Conservation (phyloP, 1,140 invertebrate genomes). For the Saccostrea glomerata region DNA sequence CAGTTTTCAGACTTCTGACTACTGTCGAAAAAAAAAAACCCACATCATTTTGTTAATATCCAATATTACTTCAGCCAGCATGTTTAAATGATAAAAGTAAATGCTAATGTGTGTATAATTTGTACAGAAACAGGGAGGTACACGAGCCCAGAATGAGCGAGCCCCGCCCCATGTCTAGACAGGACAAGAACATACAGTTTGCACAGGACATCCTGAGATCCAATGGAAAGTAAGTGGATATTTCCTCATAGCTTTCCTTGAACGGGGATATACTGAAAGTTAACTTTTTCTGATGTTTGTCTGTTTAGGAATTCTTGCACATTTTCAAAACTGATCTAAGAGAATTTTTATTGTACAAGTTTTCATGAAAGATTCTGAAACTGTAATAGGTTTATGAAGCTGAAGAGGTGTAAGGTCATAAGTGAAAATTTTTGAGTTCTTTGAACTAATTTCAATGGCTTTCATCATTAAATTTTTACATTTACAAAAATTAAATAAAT, state of each 20-base stretch:
- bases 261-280: neutral
- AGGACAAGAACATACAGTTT: constrained; percentile 16
- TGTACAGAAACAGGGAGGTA: constrained; percentile 34
- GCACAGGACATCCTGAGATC: neutral
- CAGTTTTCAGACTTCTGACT: no score
- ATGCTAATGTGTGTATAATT: neutral
- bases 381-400: no score
- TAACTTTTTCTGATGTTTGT: neutral
- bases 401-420: no score
- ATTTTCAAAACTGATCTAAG: no score
- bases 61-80: neutral
- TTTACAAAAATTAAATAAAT: no score
- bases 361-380: no score
- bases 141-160: neutral
- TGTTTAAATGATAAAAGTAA: neutral
- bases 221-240: constrained; percentile 18
- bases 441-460: no score
- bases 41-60: neutral
- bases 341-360: no score
- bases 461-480: no score
- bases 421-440: no score
- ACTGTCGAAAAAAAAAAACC: no score
- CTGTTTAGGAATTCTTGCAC: no score
- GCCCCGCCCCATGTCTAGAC: neutral
- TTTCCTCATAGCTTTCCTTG: neutral